Percentiles rank a stretch among this genome's conserved stretches.
These are phyloP conservation scores for Cinclus mexicanus DNA, from an alignment of 2,113 vertebrate species.

Conservation along the genomic window DNA sequence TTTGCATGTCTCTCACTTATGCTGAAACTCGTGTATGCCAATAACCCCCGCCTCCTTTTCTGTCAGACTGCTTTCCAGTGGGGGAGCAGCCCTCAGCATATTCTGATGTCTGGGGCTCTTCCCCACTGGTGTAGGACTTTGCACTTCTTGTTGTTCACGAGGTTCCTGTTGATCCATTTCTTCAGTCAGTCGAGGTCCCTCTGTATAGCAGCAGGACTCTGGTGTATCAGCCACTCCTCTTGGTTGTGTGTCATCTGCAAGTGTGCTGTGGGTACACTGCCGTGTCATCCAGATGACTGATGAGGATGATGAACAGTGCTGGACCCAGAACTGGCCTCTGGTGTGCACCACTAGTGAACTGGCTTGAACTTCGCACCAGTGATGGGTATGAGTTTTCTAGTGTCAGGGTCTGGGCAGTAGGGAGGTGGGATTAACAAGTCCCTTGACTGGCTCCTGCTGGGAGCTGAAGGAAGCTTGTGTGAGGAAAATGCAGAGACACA, in stretches of 20 bases:
- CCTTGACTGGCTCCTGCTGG: not conserved
- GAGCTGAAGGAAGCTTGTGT: not conserved
- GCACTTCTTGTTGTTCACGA: not conserved
- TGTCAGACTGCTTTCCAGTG: not conserved
- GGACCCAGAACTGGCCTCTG: not conserved
- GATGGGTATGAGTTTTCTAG: not conserved
- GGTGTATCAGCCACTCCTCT: not conserved
- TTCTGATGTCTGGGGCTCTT: not conserved
- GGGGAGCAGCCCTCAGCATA: not conserved
- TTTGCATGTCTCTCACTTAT: not conserved
- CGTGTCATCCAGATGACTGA: not conserved
- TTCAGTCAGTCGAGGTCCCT: not conserved
- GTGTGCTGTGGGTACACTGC: not conserved
- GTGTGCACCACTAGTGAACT: not conserved
- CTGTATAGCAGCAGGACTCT: not conserved
- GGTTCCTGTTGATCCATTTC: not conserved
- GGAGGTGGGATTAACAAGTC: not conserved
- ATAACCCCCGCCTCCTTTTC: not conserved
- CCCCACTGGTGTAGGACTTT: not conserved
- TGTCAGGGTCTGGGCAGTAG: not conserved
- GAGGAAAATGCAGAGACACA: not conserved
- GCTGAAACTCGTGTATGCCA: not conserved
- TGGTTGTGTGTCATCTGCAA: not conserved
- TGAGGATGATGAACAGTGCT: not conserved
- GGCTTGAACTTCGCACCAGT: accelerated